These are phyloP conservation scores for Athripsodes cinereus DNA, from an alignment of 2,888 invertebrate genomes.

Conservation along the genomic window DNA sequence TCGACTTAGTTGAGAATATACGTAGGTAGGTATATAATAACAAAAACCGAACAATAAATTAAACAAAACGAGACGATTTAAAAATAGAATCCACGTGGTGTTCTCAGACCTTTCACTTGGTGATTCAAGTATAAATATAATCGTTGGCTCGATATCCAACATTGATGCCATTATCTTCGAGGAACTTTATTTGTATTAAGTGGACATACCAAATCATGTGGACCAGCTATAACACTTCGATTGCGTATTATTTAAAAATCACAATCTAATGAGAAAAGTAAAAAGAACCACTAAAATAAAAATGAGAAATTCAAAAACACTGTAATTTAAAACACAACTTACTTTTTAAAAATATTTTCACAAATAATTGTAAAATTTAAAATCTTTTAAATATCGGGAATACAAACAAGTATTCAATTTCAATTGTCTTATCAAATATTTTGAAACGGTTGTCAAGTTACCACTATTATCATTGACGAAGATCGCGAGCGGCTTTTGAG, in stretches of 20 bases:
- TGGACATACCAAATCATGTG: not conserved
- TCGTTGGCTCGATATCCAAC: no score
- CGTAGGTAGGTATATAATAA: not conserved
- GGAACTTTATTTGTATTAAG: not conserved
- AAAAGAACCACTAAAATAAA: not conserved
- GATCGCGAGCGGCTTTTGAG: constrained; percentile 13
- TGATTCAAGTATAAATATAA: not conserved
- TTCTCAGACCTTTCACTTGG: not conserved
- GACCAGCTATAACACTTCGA: not conserved
- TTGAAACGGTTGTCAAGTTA: not conserved
- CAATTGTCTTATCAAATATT: no score
- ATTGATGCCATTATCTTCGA: not conserved
- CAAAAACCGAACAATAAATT: not conserved
- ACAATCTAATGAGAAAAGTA: not conserved
- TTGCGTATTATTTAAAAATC: not conserved
- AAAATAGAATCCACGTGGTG: constrained; percentile 1
- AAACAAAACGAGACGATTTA: not conserved
- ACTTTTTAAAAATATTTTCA: not conserved
- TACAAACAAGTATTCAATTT: no score
- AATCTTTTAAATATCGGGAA: no score
- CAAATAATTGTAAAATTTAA: no score
- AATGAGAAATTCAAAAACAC: not conserved
- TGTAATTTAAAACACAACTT: not conserved
- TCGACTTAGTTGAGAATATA: no score
- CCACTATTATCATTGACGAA: not conserved